Percentiles rank a stretch among this genome's conserved stretches.
Conservation (phyloP, 2,113 vertebrate species). For the Macaca mulatta region DNA sequence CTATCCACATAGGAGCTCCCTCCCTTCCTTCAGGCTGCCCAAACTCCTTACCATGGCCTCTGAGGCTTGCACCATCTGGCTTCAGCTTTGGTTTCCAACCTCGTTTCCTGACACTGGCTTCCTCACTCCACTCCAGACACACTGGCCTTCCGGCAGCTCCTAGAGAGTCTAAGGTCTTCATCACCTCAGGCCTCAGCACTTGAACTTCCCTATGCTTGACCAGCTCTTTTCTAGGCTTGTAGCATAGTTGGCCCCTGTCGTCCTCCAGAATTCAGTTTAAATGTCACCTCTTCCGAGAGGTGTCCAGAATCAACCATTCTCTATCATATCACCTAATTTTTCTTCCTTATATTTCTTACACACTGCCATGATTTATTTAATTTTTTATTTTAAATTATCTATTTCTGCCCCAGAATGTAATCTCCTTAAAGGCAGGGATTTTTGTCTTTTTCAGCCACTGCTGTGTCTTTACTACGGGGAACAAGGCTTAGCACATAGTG, state of each 20-base stretch:
- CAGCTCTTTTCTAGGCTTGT: neutral
- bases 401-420: neutral
- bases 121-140: neutral
- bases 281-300: neutral
- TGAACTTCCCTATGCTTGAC: neutral
- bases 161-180: neutral
- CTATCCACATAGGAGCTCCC: too few species aligned
- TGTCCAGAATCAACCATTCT: neutral
- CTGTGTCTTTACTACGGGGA: neutral
- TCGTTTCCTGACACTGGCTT: neutral
- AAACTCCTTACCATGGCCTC: neutral
- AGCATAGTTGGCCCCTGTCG: neutral
- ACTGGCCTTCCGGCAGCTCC: neutral
- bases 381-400: neutral
- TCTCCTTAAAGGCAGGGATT: neutral
- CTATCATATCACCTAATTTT: neutral
- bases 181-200: neutral
- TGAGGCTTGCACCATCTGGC: neutral
- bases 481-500: neutral
- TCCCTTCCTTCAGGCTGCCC: neutral
- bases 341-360: neutral
- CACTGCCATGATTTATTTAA: neutral
- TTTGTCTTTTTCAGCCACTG: neutral
- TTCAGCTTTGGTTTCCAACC: neutral
- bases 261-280: neutral